Percentiles rank a stretch among this genome's conserved stretches.
phyloP scores from a whole-genome alignment of 1,140 invertebrate species.

The Lysiphlebus fabarum region DNA sequence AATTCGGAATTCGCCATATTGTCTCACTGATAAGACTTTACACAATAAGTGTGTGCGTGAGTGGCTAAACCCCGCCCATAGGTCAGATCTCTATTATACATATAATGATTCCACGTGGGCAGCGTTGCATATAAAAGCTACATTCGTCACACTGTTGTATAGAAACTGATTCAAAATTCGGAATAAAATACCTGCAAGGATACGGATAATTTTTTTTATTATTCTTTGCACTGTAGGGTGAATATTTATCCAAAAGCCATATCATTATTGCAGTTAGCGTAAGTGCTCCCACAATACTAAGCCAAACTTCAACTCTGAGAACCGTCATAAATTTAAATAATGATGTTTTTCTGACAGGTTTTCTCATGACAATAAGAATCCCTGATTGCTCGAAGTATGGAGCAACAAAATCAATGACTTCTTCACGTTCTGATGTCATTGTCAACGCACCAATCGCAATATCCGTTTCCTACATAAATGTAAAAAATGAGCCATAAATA shows the following conservation, averaged over 20 bases:
- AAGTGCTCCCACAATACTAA: conserved; percentile 80
- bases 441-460: conserved; percentile 81
- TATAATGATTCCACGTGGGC: too few relatives aligned
- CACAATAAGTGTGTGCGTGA: too few relatives aligned
- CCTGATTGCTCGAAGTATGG: conserved; percentile 89
- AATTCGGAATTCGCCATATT: too few relatives aligned
- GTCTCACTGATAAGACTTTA: too few relatives aligned
- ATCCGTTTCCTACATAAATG: conserved; percentile 71
- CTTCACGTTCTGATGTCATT: conserved; percentile 90
- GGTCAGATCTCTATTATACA: too few relatives aligned
- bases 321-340: conserved; percentile 93
- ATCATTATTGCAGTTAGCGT: conserved; percentile 82
- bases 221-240: conserved; percentile 82
- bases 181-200: conserved; percentile 68
- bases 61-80: too few relatives aligned
- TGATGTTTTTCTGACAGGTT: conserved; percentile 77
- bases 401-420: conserved; percentile 88
- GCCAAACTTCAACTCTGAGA: conserved; percentile 80
- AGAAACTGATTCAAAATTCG: too few relatives aligned
- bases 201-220: conserved; percentile 78
- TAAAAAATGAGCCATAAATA: not conserved
- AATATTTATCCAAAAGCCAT: conserved; percentile 85
- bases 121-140: too few relatives aligned
- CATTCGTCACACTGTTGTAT: too few relatives aligned
- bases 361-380: conserved; percentile 81